These are phyloP conservation scores for Hemichromis elongatus DNA, from an alignment of 2,113 vertebrate genomes.

Conservation along the genomic window DNA sequence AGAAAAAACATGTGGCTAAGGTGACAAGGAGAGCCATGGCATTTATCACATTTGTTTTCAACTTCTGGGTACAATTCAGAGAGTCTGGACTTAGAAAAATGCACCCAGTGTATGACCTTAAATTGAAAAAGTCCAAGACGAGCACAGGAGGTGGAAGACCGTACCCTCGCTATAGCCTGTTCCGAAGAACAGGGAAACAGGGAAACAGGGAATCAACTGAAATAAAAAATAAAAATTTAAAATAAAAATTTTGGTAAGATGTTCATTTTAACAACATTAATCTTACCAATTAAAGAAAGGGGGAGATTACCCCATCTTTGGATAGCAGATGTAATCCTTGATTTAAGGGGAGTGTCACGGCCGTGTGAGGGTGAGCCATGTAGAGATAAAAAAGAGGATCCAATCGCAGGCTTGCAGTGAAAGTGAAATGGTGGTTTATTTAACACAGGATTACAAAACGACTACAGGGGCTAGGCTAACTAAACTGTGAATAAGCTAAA, in stretches of 20 bases:
- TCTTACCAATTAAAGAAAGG: background rate
- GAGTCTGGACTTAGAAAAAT: background rate
- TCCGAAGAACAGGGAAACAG: accelerated
- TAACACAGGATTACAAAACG: no score
- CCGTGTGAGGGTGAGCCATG: no score
- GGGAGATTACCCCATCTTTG: background rate
- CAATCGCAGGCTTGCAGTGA: no score
- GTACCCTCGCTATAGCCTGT: background rate
- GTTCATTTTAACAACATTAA: background rate
- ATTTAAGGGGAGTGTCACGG: no score
- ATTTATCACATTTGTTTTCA: background rate
- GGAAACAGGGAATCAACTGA: background rate
- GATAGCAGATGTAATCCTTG: accelerated
- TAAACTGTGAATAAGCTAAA: no score
- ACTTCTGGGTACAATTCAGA: accelerated
- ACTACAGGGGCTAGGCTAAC: no score
- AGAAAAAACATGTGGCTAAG: background rate
- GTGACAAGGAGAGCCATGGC: background rate
- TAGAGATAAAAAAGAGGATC: no score
- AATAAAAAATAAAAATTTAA: no score
- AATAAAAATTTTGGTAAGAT: no score
- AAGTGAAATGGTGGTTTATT: no score
- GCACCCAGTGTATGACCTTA: accelerated
- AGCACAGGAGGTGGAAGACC: background rate
- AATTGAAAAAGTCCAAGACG: background rate